Conservation (phyloP, 2,113 vertebrate species). For the Pseudonaja textilis region DNA sequence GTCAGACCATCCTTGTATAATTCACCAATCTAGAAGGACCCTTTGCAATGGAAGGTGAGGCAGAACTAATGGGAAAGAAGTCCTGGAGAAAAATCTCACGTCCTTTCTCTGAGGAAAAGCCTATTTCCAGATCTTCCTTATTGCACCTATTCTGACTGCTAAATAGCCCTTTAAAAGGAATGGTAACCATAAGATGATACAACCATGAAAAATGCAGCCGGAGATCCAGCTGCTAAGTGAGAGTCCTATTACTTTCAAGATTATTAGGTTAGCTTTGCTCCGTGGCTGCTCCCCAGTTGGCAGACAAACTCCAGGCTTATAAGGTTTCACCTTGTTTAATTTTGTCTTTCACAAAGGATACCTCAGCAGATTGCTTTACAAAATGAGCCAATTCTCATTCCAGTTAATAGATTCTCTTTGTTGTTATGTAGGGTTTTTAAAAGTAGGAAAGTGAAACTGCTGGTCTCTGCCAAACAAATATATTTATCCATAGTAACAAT, state of each 20-base stretch:
- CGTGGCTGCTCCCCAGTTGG: background rate
- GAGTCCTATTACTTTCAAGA: background rate
- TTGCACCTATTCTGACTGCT: background rate
- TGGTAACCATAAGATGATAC: background rate
- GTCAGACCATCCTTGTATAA: background rate
- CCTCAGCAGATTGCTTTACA: constrained; percentile 37
- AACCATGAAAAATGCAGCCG: fast-evolving
- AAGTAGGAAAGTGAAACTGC: background rate
- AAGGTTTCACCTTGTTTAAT: constrained; percentile 26
- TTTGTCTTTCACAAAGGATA: constrained; percentile 5
- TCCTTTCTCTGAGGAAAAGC: background rate
- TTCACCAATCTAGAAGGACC: background rate
- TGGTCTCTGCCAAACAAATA: background rate
- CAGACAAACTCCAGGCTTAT: background rate
- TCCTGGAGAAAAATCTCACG: background rate
- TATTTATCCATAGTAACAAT: background rate
- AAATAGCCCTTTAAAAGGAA: background rate
- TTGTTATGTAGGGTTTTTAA: background rate
- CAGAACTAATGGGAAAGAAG: background rate
- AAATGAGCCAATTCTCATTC: constrained; percentile 7
- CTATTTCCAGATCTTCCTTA: background rate
- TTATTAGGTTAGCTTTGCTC: constrained; percentile 5
- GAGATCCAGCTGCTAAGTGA: constrained; percentile 4
- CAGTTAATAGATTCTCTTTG: background rate
- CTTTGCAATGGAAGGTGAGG: background rate